Conservation (phyloP, 1,140 invertebrate genomes). For the Trichomalopsis sarcophagae region DNA sequence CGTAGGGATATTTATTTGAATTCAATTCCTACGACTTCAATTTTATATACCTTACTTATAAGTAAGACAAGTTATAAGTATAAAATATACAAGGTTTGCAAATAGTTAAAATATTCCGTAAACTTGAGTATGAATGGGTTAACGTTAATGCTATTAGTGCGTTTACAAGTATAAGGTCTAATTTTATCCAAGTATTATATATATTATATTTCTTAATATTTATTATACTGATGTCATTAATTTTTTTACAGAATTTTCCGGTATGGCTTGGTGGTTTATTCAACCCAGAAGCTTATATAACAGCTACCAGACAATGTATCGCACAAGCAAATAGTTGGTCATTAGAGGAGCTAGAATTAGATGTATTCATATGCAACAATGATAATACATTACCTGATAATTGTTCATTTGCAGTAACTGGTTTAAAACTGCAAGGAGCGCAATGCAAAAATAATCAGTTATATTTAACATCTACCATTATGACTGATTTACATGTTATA, state of each 20-base stretch:
- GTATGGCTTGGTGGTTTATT: constrained; percentile 98
- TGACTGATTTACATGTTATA: constrained; percentile 93
- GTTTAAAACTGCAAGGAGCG: constrained; percentile 95
- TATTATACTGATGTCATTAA: neutral
- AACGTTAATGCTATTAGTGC: too few relatives aligned
- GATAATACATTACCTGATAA: constrained; percentile 80
- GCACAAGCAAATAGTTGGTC: constrained; percentile 95
- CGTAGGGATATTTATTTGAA: too few relatives aligned
- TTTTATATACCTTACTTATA: too few relatives aligned
- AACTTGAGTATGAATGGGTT: too few relatives aligned
- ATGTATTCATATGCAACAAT: constrained; percentile 81
- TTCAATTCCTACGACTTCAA: too few relatives aligned
- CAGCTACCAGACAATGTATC: constrained; percentile 97
- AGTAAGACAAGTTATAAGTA: too few relatives aligned
- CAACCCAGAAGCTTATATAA: constrained; percentile 99
- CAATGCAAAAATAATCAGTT: constrained; percentile 93
- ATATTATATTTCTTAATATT: neutral
- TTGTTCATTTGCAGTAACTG: constrained; percentile 89
- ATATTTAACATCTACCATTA: constrained; percentile 93
- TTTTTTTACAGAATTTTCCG: constrained; percentile 83
- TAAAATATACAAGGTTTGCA: too few relatives aligned
- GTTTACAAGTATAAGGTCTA: too few relatives aligned
- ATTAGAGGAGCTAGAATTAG: constrained; percentile 94
- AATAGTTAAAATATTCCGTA: too few relatives aligned
- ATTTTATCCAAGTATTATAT: too few relatives aligned